Conservation (phyloP, 2,113 vertebrate species). For the Hippopotamus amphibius region DNA sequence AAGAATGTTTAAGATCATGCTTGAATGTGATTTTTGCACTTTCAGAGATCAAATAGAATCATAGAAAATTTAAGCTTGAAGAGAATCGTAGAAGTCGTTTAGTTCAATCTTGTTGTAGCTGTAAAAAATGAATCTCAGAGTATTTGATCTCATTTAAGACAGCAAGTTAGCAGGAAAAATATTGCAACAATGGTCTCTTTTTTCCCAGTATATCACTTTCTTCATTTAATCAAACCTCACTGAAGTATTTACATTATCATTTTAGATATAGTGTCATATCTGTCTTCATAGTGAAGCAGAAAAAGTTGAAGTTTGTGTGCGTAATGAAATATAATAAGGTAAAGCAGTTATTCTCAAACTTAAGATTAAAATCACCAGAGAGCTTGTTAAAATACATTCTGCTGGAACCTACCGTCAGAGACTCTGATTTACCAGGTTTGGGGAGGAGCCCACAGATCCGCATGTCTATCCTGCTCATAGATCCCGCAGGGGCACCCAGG, state of each 20-base stretch:
- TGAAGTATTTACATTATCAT: background rate
- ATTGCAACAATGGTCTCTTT: background rate
- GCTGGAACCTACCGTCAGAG: background rate
- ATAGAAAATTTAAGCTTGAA: background rate
- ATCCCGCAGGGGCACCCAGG: background rate
- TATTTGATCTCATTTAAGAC: background rate
- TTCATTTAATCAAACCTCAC: background rate
- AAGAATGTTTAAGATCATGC: background rate
- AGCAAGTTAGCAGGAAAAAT: background rate
- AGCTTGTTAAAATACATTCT: background rate
- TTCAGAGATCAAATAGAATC: background rate
- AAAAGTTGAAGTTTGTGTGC: background rate
- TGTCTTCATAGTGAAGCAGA: background rate
- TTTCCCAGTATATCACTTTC: background rate
- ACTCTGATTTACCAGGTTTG: background rate
- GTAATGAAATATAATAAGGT: background rate
- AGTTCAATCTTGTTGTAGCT: background rate
- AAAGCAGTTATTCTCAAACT: background rate
- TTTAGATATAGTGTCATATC: background rate
- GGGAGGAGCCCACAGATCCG: background rate
- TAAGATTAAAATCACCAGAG: background rate
- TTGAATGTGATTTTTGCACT: background rate
- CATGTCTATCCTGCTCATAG: background rate
- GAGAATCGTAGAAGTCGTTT: background rate
- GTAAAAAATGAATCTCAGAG: background rate